Conservation (phyloP, 2,113 vertebrate species). For the Zonotrichia leucophrys region DNA sequence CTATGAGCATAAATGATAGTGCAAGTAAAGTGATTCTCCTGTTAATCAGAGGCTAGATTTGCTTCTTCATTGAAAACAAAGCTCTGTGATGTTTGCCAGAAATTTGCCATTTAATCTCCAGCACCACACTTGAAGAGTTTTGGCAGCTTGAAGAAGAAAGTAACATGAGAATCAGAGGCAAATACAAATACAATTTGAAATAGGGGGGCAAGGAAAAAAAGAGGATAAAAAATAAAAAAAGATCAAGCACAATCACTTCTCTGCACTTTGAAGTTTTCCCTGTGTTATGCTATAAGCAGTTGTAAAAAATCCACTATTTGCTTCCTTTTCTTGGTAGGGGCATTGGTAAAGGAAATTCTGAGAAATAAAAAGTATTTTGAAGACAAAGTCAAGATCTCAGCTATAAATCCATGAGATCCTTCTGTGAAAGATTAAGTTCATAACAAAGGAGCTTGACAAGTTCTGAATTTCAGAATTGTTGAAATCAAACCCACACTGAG, state of each 20-base stretch:
- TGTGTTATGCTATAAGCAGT: not conserved
- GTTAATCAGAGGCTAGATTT: not conserved
- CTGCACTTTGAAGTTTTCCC: not conserved
- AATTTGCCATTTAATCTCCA: slow-evolving; percentile 19
- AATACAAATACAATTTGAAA: slow-evolving; percentile 1
- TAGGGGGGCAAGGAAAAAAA: rapidly evolving
- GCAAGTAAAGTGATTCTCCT: not conserved
- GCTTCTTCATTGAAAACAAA: slow-evolving; percentile 6
- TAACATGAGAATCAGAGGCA: not conserved
- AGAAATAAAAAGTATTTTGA: not conserved
- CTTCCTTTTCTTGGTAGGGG: not conserved
- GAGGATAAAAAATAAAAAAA: not conserved
- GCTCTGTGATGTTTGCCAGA: not conserved
- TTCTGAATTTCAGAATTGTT: slow-evolving; percentile 10
- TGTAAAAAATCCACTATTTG: not conserved
- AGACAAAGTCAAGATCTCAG: slow-evolving; percentile 8
- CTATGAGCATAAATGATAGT: not conserved
- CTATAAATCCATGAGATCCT: not conserved
- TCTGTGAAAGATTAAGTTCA: slow-evolving; percentile 12
- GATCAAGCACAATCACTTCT: not conserved
- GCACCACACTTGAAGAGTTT: not conserved
- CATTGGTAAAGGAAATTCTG: not conserved
- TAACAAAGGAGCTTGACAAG: slow-evolving; percentile 6
- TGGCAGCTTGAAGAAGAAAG: not conserved
- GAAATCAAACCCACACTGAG: not conserved